These are phyloP conservation scores for Palloptera scutellata DNA, from an alignment of 2,888 invertebrate species.

Conservation along the genomic window DNA sequence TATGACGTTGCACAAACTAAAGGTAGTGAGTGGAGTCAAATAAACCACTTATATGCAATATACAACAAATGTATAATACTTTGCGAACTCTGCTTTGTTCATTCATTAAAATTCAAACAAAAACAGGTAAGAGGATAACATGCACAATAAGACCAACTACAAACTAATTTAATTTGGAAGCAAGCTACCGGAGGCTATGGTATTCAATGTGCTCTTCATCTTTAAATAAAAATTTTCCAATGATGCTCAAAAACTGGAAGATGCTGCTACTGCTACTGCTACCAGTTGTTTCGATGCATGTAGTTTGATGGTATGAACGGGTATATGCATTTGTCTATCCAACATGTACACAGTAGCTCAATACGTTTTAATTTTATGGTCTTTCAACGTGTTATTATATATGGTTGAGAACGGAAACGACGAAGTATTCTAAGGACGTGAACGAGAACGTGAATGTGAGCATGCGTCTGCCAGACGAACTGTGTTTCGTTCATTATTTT, in stretches of 20 bases:
- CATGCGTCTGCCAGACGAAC: slow-evolving; percentile 10
- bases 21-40: neutral
- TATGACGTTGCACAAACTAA: too few species aligned
- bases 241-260: too few species aligned
- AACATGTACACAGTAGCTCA: slow-evolving; percentile 29
- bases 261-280: too few species aligned
- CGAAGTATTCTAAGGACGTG: neutral
- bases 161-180: slow-evolving; percentile 37
- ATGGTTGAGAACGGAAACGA: slow-evolving; percentile 29
- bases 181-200: slow-evolving; percentile 34
- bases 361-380: slow-evolving; percentile 30
- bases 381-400: slow-evolving; percentile 30
- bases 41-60: slow-evolving; percentile 19
- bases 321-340: neutral
- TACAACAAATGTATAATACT: slow-evolving; percentile 25
- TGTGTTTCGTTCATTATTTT: slow-evolving; percentile 12
- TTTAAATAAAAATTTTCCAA: too few species aligned
- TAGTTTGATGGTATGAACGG: too few species aligned
- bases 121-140: slow-evolving; percentile 29
- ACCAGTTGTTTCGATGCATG: too few species aligned
- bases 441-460: neutral
- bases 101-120: slow-evolving; percentile 32
- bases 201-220: slow-evolving; percentile 20
- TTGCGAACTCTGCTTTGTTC: slow-evolving; percentile 29
- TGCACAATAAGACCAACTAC: slow-evolving; percentile 30